Conservation (phyloP, 1,140 invertebrate species). For the Forficula auricularia region DNA sequence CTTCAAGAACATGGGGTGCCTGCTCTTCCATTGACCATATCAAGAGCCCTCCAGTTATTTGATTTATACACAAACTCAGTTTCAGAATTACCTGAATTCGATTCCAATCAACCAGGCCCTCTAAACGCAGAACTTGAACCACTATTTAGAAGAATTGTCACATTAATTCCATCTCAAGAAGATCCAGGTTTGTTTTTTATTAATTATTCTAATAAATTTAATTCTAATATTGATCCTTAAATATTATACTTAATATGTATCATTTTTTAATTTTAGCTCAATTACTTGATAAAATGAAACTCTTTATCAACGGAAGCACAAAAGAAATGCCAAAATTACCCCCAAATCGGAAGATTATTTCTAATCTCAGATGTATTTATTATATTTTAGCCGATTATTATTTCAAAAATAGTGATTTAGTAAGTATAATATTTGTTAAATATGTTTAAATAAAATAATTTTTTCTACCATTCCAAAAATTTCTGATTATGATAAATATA, state of each 20-base stretch:
- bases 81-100: slow-evolving; percentile 60
- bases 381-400: slow-evolving; percentile 83
- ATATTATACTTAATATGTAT: neutral
- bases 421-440: slow-evolving; percentile 20
- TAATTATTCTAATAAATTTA: neutral
- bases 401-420: slow-evolving; percentile 69
- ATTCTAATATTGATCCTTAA: slow-evolving; percentile 1
- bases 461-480: too few species aligned
- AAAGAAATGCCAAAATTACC: slow-evolving; percentile 33
- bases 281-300: slow-evolving; percentile 37
- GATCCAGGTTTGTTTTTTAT: slow-evolving; percentile 29
- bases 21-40: slow-evolving; percentile 57
- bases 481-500: too few species aligned
- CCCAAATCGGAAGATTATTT: slow-evolving; percentile 25
- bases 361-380: slow-evolving; percentile 47
- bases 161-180: slow-evolving; percentile 45
- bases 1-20: slow-evolving; percentile 62
- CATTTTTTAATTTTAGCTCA: slow-evolving; percentile 19
- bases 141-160: slow-evolving; percentile 56
- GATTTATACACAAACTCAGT: slow-evolving; percentile 56
- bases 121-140: slow-evolving; percentile 59
- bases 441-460: too few species aligned
- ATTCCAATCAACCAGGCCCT: slow-evolving; percentile 51
- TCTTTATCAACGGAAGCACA: slow-evolving; percentile 43
- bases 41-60: slow-evolving; percentile 55